Evolutionary conservation across 1,140 invertebrate genomes (phyloP), one percentile per base, ranked within the genome.

Genomic region (Scaptomyza hsui): DNA sequence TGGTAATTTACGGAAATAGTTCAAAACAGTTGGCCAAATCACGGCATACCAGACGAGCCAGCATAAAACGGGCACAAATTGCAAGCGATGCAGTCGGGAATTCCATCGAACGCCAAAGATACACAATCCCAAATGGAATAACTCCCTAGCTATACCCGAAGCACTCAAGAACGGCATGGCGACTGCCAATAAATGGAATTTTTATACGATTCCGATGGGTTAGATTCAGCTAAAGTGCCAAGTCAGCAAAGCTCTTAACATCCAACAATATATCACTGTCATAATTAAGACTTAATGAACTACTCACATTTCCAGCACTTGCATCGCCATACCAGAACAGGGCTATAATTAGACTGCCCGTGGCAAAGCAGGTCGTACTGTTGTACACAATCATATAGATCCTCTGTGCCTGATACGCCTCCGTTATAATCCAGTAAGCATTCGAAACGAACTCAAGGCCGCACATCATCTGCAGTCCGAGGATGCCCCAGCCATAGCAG

Each of bases 401-500:
- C 10, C 24, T 44, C 29, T 52, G 52, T 0, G 19, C n/a, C 18
- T 51, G 16, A 37, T 71, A 69, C n/a, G 63, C 15, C 0, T 68
- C 57, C 12, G 45, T 70, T 13, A 90, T 51, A 9, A 73, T 82
- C 83, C 89, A 90, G 48, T 82, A 90, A 1, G 78, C 69, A 45
- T 89, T 90, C 1, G 72, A 77, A 0, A 90, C 80, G 6, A 90
- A 82, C 32, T 90, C 72, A 19, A 89, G 70, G 24, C 85, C 75
- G 18, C 74, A 47, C 12, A 73, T 26, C 52, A 90, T 26, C 21
- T 89, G 73, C 10, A 90, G 35, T 0, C 65, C 67, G 18, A 89
- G 45, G 32, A 90, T 73, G 3, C 89, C 78, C 89, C 89, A 90
- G 5, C 89, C 85, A n/a, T 73, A 90, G 35, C 80, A 82, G 21